Base-by-base conservation (phyloP, 2,113 vertebrate species). In the Hippopotamus amphibius region DNA sequence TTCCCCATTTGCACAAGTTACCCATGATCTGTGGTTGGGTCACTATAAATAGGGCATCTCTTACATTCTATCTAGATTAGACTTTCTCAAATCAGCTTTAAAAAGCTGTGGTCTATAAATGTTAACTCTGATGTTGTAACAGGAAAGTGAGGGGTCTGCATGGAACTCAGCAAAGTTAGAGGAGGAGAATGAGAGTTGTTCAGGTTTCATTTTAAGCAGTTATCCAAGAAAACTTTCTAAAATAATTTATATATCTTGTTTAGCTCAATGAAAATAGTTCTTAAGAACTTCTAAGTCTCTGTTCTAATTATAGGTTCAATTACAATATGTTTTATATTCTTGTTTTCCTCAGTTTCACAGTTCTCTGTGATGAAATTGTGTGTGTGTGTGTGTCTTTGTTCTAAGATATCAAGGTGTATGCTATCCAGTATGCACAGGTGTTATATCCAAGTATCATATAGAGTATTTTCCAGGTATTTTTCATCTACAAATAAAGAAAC, bases 391-490 rank as follows among this genome's bases (percentile, higher is more conserved):
- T 79, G n/a, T 88, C 14, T 76, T 74, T 83, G n/a, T 81, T 77
- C 16, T 55, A 66, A 95, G 53, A 24, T 71, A 77, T 57, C 13
- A 94, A 53, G 2, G 14, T 93, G 17, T 59, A 5, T 59, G 30
- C 5, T 86, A 72, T 26, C 46, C 4, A 80, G 30, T 46, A n/a
- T 11, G 46, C 24, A 61, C 1, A 61, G 46, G 7, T 63, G 9
- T 76, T 90, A 90, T 50, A 57, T 43, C 21, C 15, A 80, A 4
- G 10, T 80, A 83, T 43, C 90, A 74, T 17, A 59, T 63, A 61
- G 30, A 96, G 91, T 37, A 53, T 92, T 89, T 71, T 85, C 19
- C 26, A 86, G 59, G 65, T 71, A 19, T 55, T 96, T 95, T 88
- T 61, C 53, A 76, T 72, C 66, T 28, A n/a, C n/a, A 80, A 63